Evolutionary conservation across 37 sponge, comb jelly and placozoan species (phyloP), one percentile per base, ranked within the genome.

Genomic region (Spongilla lacustris): DNA sequence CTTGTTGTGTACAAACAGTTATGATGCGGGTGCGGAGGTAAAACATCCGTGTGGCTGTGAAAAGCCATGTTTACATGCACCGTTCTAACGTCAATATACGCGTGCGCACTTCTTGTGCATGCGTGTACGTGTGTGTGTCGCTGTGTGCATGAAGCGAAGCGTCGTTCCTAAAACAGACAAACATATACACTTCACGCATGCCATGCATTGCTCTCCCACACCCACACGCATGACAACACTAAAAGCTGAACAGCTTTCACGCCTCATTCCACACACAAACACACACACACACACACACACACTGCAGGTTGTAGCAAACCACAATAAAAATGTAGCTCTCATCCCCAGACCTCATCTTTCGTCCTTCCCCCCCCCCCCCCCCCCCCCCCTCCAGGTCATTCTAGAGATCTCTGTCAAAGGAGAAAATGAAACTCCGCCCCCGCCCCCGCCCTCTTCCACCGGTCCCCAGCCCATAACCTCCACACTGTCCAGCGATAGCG

Each of bases 221-320:
- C 58, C 58, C 58, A 58, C 58, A 58, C 58, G 1, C 58, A 37
- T 17, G n/a, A 58, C 19, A 58, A 58, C 58, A 58, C 58, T 58
- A 13, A 13, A 58, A 8, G 58, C 58, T 58, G 11, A 17, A 58
- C 58, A 13, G 1, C 58, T 58, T 58, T 10, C 21, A 58, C 58
- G 11, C 58, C 4, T 58, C 58, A 58, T 58, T 46, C 32, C 78
- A 77, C 78, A 77, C 78, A 77, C 78, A 77, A 48, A 77, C 49
- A 14, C 58, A 58, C 14, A 58, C 58, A 58, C 58, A 58, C 58
- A 58, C 58, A 58, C 58, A 41, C 41, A 75, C 77, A 41, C 41
- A 41, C n/a, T n/a, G n/a, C n/a, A n/a, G n/a, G n/a, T n/a, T 41
- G 41, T 41, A 41, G 6, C 41, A 41, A 41, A 41, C 41, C 41